A percentile compares a stretch with the other conserved stretches of the same genome.
These are phyloP conservation scores for Platorchestia sp. DNA, from an alignment of 1,140 invertebrate genomes.

Conservation along the genomic window DNA sequence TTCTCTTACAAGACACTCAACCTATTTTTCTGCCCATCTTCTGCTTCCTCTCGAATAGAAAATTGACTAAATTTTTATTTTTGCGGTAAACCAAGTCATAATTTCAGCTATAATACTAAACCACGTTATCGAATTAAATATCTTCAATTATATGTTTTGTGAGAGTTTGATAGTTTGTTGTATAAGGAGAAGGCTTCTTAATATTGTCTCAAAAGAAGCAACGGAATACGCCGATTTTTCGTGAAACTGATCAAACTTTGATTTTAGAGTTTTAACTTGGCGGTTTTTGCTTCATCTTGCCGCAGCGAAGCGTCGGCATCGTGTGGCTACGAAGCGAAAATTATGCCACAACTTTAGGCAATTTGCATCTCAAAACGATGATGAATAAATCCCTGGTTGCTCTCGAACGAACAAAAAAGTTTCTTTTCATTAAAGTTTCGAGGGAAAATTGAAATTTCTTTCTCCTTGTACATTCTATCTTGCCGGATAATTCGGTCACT, in stretches of 20 bases:
- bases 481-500: background rate
- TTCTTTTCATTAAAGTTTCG: background rate
- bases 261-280: background rate
- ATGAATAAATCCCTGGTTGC: background rate
- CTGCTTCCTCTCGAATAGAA: background rate
- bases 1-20: background rate
- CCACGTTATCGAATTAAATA: background rate
- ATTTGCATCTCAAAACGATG: slow-evolving; percentile 1
- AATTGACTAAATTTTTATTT: background rate
- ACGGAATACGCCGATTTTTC: background rate
- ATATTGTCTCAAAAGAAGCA: background rate
- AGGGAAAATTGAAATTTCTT: background rate
- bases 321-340: background rate
- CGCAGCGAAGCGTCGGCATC: background rate
- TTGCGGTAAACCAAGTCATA: background rate
- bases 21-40: background rate
- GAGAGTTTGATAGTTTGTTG: background rate
- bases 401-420: background rate
- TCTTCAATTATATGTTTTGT: background rate
- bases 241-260: background rate
- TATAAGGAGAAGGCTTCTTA: background rate
- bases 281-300: background rate
- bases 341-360: background rate
- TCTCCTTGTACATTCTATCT: background rate
- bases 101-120: background rate